phyloP scores from a whole-genome alignment of 1,140 invertebrate genomes.

The Eumaeus atala region DNA sequence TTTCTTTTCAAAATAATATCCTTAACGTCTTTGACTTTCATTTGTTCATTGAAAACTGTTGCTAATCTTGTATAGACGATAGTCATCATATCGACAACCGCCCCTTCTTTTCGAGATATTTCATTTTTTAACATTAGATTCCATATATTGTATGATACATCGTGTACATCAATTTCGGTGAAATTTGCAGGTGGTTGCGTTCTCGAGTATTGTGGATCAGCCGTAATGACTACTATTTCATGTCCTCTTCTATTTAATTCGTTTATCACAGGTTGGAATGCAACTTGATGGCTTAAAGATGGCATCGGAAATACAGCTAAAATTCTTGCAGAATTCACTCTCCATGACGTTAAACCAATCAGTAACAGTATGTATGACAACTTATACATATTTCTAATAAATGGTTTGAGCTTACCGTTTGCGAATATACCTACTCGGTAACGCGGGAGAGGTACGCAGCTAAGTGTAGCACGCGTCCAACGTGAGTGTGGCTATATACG shows the following conservation, averaged over 20 bases:
- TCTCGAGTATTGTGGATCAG: constrained; percentile 32
- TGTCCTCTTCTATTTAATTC: constrained; percentile 64
- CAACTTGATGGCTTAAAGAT: constrained; percentile 63
- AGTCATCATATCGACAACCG: constrained; percentile 5
- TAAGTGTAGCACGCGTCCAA: too few relatives aligned
- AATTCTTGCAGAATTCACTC: constrained; percentile 37
- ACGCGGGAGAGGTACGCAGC: too few relatives aligned
- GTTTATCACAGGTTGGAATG: constrained; percentile 49
- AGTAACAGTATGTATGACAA: too few relatives aligned
- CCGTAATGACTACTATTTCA: constrained; percentile 51
- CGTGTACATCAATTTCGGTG: constrained; percentile 46
- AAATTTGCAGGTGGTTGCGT: constrained; percentile 43
- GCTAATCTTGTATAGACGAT: not conserved
- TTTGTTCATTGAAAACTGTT: constrained; percentile 23
- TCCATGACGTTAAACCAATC: too few relatives aligned
- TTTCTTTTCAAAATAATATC: constrained; percentile 26
- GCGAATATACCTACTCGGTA: too few relatives aligned
- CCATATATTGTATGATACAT: constrained; percentile 48
- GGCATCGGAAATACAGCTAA: constrained; percentile 66
- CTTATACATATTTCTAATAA: too few relatives aligned
- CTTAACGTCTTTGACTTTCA: constrained; percentile 24
- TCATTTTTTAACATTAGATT: constrained; percentile 43
- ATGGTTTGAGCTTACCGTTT: too few relatives aligned
- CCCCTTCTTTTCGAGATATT: constrained; percentile 7
- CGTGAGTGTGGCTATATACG: too few relatives aligned